Evolutionary conservation across 2,113 vertebrate genomes (phyloP).

Genomic region (Regulus satrapa): DNA sequence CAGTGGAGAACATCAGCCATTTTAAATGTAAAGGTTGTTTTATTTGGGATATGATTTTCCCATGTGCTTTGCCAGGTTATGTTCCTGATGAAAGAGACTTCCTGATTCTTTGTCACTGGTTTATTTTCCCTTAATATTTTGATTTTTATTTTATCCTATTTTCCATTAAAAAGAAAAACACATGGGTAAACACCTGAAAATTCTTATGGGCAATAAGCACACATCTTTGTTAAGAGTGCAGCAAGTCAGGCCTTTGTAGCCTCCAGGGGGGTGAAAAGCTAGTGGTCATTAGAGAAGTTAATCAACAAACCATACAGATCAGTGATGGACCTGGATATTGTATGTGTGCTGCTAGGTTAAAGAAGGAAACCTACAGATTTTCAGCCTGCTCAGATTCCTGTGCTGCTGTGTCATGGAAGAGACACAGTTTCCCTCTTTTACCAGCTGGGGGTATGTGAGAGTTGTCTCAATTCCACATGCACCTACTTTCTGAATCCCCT

Average conservation of each 20-base stretch:
- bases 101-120: not conserved
- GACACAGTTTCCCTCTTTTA: not conserved
- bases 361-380: not conserved
- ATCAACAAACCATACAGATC: rapidly evolving
- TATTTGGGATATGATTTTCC: not conserved
- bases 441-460: not conserved
- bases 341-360: not conserved
- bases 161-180: not conserved
- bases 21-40: not conserved
- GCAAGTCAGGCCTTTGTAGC: not conserved
- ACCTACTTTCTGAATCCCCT: not conserved
- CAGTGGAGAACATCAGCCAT: not conserved
- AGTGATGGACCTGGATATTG: not conserved
- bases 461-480: not conserved
- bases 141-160: not conserved
- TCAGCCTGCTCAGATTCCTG: not conserved
- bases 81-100: not conserved
- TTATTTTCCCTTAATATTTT: not conserved
- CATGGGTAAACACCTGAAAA: not conserved
- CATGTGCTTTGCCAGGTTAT: not conserved
- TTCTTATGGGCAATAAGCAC: not conserved
- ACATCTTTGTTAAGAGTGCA: not conserved
- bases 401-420: not conserved
- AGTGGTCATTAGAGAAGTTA: not conserved
- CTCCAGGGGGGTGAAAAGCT: not conserved